Evolutionary conservation across 2,113 vertebrate species (phyloP).

Genomic region (Stegastes partitus): DNA sequence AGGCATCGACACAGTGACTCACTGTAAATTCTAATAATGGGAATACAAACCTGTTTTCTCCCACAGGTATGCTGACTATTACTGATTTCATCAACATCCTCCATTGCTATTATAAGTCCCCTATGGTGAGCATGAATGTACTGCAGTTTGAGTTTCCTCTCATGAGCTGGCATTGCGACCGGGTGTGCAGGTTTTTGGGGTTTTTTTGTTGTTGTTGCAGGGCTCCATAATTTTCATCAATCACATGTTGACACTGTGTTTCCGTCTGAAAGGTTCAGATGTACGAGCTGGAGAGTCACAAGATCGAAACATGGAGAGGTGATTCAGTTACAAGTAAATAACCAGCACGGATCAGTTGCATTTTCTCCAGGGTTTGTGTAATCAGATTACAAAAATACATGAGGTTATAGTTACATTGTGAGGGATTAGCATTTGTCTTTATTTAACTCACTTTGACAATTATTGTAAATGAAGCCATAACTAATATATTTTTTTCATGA

Average conservation of each 20-base stretch:
- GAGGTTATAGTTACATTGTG: too few species aligned
- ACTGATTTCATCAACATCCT: conserved; percentile 99
- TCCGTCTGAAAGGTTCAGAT: conserved; percentile 92
- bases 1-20: accelerated
- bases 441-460: too few species aligned
- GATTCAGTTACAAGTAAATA: conserved; percentile 83
- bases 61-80: conserved; percentile 96
- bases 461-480: too few species aligned
- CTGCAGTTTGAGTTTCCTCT: background rate
- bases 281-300: conserved; percentile 95
- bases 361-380: too few species aligned
- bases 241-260: background rate
- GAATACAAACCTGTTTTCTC: background rate
- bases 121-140: conserved; percentile 88
- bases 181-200: too few species aligned
- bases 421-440: too few species aligned
- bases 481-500: too few species aligned
- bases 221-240: too few species aligned
- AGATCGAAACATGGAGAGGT: conserved; percentile 99
- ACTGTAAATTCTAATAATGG: background rate
- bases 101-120: conserved; percentile 95
- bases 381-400: too few species aligned
- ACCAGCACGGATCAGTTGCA: background rate
- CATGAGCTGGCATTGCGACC: too few species aligned
- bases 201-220: background rate